Conservation (phyloP, 2,113 vertebrate species). For the Sorex araneus region DNA sequence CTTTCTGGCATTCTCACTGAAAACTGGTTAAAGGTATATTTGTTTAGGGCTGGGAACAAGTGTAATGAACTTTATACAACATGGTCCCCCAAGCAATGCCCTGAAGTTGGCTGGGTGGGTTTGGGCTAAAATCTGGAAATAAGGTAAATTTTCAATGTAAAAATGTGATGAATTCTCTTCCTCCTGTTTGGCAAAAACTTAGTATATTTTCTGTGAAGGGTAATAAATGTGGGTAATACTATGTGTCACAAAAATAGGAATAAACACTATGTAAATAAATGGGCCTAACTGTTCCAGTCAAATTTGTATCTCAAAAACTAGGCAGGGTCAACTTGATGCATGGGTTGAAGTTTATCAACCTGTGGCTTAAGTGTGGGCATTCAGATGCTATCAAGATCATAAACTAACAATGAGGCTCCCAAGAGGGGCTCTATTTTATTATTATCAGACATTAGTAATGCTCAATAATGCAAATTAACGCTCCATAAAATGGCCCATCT, state of each 20-base stretch:
- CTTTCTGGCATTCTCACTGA: neutral
- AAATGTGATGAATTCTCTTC: too few species aligned
- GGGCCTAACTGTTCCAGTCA: neutral
- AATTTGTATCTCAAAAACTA: constrained; percentile 35
- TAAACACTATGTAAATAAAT: neutral
- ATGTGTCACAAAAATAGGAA: neutral
- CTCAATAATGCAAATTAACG: constrained; percentile 23
- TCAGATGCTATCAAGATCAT: neutral
- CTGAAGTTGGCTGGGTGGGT: too few species aligned
- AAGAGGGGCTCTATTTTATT: constrained; percentile 26
- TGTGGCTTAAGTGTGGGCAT: neutral
- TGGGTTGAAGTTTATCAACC: neutral
- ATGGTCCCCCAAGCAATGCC: too few species aligned
- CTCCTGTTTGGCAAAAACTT: neutral
- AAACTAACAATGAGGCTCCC: constrained; percentile 1
- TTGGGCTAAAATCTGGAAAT: too few species aligned
- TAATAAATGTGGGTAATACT: neutral
- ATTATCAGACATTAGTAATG: constrained; percentile 31
- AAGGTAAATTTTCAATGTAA: too few species aligned
- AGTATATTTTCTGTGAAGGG: constrained; percentile 27
- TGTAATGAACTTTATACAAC: too few species aligned
- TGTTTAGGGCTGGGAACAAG: neutral
- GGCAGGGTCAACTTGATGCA: neutral
- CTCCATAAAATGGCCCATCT: constrained; percentile 8
- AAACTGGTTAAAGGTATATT: neutral